Conservation (phyloP, 2,888 invertebrate species). For the Dryobotodes eremita region DNA sequence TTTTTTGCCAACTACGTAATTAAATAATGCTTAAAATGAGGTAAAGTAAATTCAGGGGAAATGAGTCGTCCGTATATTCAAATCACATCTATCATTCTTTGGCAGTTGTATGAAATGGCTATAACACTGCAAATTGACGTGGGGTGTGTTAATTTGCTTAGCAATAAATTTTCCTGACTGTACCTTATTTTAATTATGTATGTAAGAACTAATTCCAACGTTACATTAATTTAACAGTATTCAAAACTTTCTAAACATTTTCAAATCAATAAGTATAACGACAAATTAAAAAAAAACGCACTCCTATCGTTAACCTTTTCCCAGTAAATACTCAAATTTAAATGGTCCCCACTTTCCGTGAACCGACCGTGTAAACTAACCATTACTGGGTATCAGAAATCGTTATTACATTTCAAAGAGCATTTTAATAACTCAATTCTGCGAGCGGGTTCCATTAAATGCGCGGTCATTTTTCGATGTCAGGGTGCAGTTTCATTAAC, state of each 20-base stretch:
- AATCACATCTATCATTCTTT: neutral
- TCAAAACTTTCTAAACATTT: neutral
- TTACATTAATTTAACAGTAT: neutral
- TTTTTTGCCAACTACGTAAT: neutral
- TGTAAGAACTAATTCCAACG: too few relatives aligned
- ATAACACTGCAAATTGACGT: neutral
- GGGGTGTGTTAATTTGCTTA: too few relatives aligned
- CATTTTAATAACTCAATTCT: conserved; percentile 82
- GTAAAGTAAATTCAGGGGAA: neutral
- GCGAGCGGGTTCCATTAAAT: conserved; percentile 74
- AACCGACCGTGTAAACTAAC: conserved; percentile 63
- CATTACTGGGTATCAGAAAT: conserved; percentile 70
- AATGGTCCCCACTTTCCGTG: conserved; percentile 48
- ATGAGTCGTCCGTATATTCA: neutral
- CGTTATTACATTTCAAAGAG: conserved; percentile 80
- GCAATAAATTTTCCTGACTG: too few relatives aligned
- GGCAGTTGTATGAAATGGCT: neutral
- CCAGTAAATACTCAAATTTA: conserved; percentile 44
- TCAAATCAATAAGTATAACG: neutral
- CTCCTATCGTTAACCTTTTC: conserved; percentile 30
- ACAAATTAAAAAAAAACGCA: conserved; percentile 17
- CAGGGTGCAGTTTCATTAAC: conserved; percentile 74
- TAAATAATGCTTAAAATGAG: neutral
- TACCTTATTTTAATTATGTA: neutral
- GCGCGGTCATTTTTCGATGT: conserved; percentile 80